Base-by-base conservation (phyloP, 2,113 vertebrate species). In the Glareola pratincola region DNA sequence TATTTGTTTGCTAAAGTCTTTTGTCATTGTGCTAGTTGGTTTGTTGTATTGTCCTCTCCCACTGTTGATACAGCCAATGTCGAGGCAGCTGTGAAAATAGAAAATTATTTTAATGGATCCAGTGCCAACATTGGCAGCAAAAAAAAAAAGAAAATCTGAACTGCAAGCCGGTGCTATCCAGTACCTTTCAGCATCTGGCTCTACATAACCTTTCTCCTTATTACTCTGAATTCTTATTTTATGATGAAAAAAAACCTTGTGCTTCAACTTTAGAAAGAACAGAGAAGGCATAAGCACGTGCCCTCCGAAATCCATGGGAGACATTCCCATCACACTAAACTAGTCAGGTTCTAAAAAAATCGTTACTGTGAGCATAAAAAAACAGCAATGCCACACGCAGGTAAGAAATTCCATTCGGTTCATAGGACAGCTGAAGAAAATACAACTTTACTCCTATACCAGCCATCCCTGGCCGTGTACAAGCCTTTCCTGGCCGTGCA, bases 11-110 rank as follows among this genome's bases (percentile, higher is more conserved):
- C 20, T 68, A 0, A 68, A 63, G 64, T 20, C 8, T 85, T 45
- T 36, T 19, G 8, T 62, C 37, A 48, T 4, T 43, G 12, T 14
- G 22, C 27, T 21, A 37, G 27, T 13, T 45, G 39, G 15, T 51
- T 50, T 66, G 56, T 43, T 63, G 39, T 41, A 41, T 12, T 41
- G 75, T 21, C 17, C 34, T 48, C 43, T 36, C 16, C 21, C 2
- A 1, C 20, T 39, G 34, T 12, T 30, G 19, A 56, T 8, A 22
- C 14, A 47, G 45, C 21, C 1, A 1, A n/a, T 8, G 22, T n/a
- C 4, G 0, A 71, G 39, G 50, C 39, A 88, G 27, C 10, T 67
- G 51, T 62, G 36, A 80, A 93, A 87, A 63, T 0, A 66, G 20
- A 41, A 66, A 84, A 54, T 32, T 1, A 59, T 56, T 69, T 39